phyloP scores from a whole-genome alignment of 2,797 vertebrate genomes.

The Ateles fusciceps region DNA sequence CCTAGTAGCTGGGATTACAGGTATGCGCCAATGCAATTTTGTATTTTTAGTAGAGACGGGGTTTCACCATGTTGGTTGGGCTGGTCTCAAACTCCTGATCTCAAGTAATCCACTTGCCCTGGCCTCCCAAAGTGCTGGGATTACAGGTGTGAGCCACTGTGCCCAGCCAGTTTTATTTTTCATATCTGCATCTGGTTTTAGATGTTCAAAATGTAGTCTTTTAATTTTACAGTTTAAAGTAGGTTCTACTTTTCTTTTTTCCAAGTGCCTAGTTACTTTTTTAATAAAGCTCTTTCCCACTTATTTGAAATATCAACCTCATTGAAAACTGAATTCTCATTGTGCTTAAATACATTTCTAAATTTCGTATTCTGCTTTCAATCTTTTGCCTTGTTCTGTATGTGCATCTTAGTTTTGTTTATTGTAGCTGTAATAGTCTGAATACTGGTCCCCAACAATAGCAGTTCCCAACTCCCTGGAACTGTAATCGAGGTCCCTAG shows the following conservation, averaged over 20 bases:
- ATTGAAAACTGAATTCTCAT: background rate
- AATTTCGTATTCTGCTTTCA: background rate
- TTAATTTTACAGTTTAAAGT: background rate
- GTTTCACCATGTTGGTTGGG: background rate
- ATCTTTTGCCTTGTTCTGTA: background rate
- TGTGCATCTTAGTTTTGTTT: background rate
- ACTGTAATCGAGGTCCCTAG: background rate
- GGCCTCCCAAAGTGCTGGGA: background rate
- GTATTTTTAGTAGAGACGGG: background rate
- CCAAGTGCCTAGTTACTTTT: background rate
- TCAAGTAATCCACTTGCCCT: background rate
- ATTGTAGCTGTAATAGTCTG: background rate
- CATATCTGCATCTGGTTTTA: background rate
- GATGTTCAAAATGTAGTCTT: background rate
- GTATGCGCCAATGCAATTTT: background rate
- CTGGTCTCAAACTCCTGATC: background rate
- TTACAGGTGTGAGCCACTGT: background rate
- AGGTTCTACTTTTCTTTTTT: background rate
- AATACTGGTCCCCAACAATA: background rate
- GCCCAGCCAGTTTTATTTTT: background rate
- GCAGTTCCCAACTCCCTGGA: background rate
- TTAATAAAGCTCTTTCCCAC: background rate
- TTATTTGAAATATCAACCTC: background rate
- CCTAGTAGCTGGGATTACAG: background rate
- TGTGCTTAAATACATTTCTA: background rate